A percentile compares a stretch with the other conserved stretches of the same genome.
These are phyloP conservation scores for Hybos culiciformis DNA, from an alignment of 2,888 invertebrate genomes.

Conservation along the genomic window DNA sequence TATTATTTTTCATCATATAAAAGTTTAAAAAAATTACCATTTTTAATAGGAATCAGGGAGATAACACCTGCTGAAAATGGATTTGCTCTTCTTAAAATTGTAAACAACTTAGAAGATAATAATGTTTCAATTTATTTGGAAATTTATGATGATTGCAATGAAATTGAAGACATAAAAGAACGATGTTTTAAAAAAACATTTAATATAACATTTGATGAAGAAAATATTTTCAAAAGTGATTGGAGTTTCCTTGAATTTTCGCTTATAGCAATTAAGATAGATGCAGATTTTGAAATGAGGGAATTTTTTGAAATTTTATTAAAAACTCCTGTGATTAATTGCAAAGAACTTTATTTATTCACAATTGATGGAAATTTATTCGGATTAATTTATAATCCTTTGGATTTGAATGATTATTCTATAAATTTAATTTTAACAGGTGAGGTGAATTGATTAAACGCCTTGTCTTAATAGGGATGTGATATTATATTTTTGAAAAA, in stretches of 20 bases:
- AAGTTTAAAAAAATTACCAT: slow-evolving; percentile 23
- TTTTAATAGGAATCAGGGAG: slow-evolving; percentile 25
- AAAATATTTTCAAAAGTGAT: slow-evolving; percentile 25
- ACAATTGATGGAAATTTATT: slow-evolving; percentile 26
- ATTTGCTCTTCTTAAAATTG: slow-evolving; percentile 26
- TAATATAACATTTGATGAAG: slow-evolving; percentile 28
- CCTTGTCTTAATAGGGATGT: too few relatives aligned
- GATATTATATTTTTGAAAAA: too few relatives aligned
- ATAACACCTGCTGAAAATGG: slow-evolving; percentile 19
- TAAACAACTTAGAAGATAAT: neutral
- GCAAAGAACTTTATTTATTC: slow-evolving; percentile 24
- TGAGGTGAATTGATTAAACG: too few relatives aligned
- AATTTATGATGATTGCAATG: slow-evolving; percentile 24
- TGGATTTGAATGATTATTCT: neutral
- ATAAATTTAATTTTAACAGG: slow-evolving; percentile 7
- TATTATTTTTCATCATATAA: slow-evolving; percentile 30
- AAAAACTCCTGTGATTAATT: slow-evolving; percentile 12
- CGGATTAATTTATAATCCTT: slow-evolving; percentile 13
- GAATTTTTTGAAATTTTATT: slow-evolving; percentile 22
- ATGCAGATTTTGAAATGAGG: slow-evolving; percentile 17
- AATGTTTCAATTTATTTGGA: slow-evolving; percentile 18
- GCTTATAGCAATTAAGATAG: slow-evolving; percentile 19
- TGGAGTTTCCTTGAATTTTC: slow-evolving; percentile 25
- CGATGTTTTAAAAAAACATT: slow-evolving; percentile 20
- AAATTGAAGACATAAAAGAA: slow-evolving; percentile 18